phyloP scores from a whole-genome alignment of 2,888 invertebrate genomes.

The Aphidoletes aphidimyza region DNA sequence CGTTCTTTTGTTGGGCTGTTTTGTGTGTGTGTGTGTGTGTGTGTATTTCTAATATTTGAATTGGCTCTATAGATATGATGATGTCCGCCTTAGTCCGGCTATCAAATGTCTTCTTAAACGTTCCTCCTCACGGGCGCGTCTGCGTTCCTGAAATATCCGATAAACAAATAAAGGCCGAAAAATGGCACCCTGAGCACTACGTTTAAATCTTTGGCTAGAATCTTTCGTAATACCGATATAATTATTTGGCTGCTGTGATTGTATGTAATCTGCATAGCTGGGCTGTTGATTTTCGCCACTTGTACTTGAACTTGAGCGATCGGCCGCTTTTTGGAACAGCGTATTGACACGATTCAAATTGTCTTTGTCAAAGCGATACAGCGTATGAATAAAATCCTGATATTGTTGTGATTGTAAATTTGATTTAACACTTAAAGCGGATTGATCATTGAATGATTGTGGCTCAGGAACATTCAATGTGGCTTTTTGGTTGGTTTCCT shows the following conservation, averaged over 20 bases:
- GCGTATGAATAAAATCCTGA: slow-evolving; percentile 54
- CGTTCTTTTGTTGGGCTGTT: too few relatives aligned
- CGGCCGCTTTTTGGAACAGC: slow-evolving; percentile 37
- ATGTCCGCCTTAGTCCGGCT: background rate
- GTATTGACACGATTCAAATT: slow-evolving; percentile 35
- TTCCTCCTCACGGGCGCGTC: slow-evolving; percentile 11
- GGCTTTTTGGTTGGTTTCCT: background rate
- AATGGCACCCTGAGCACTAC: slow-evolving; percentile 15
- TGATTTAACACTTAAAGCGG: slow-evolving; percentile 14
- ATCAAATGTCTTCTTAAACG: background rate
- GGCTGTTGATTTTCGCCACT: background rate
- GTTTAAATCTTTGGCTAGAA: background rate
- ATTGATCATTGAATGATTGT: slow-evolving; percentile 45
- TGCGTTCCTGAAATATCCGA: slow-evolving; percentile 44
- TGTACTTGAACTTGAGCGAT: too few relatives aligned
- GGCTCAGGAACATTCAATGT: slow-evolving; percentile 30
- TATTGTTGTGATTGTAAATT: slow-evolving; percentile 55
- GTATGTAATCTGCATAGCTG: background rate
- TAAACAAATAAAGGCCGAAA: slow-evolving; percentile 55
- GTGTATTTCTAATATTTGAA: background rate
- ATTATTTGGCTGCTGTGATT: background rate
- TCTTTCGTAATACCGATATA: background rate
- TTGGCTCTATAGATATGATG: background rate
- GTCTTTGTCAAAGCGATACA: slow-evolving; percentile 55
- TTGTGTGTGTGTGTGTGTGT: too few relatives aligned